Percentiles rank a stretch among this genome's conserved stretches.
Conservation (phyloP, 2,797 vertebrate genomes). For the Mormyrus proboscirostris region DNA sequence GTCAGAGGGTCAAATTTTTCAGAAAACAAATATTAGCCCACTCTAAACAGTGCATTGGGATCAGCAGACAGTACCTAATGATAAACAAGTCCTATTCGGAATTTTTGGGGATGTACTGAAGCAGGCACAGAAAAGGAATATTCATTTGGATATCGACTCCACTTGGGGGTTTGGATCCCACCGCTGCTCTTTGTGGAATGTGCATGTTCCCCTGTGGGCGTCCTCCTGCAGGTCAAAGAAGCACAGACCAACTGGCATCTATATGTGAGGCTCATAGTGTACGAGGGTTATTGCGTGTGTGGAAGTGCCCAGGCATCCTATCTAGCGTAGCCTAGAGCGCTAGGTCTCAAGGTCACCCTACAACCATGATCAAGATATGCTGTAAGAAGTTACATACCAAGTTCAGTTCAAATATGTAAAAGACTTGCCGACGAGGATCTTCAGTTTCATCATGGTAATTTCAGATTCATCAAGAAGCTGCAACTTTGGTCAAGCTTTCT, state of each 20-base stretch:
- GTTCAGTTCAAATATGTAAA: background rate
- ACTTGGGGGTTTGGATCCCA: background rate
- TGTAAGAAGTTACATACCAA: background rate
- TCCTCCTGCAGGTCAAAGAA: background rate
- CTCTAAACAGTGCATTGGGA: background rate
- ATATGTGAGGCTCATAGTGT: too few species aligned
- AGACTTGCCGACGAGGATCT: background rate
- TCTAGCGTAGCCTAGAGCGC: background rate
- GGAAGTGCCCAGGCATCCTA: background rate
- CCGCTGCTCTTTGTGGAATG: background rate
- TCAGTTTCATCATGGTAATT: background rate
- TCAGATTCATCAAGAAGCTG: background rate
- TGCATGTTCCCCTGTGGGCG: background rate
- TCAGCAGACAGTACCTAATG: background rate
- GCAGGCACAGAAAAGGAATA: background rate
- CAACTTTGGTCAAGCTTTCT: background rate
- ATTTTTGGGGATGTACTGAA: background rate
- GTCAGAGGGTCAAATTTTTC: background rate
- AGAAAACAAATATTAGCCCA: conserved; percentile 7
- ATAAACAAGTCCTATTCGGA: background rate
- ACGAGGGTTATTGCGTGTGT: background rate
- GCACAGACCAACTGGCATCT: background rate
- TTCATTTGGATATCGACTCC: background rate
- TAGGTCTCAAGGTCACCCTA: background rate
- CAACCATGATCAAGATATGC: background rate